Evolutionary conservation across 2,797 vertebrate genomes (phyloP).

Genomic region (Alauda arvensis): DNA sequence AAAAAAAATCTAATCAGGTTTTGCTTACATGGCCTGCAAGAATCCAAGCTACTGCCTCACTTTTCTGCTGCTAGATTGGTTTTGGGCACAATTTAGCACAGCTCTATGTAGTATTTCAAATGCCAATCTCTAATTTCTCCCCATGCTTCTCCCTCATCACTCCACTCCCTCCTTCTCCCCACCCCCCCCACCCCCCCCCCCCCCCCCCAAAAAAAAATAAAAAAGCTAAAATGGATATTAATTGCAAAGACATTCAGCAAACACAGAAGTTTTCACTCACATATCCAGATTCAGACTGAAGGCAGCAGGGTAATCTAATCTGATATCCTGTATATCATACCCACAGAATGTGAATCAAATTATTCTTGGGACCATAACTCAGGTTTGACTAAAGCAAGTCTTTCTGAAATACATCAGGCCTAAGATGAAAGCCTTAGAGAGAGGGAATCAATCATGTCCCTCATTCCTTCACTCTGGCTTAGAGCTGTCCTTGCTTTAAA

Average conservation of each 20-base stretch:
- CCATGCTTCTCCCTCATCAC: not conserved
- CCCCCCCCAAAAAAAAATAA: not conserved
- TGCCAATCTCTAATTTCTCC: not conserved
- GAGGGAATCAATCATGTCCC: not conserved
- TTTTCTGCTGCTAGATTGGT: not conserved
- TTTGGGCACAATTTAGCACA: not conserved
- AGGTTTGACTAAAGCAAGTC: not conserved
- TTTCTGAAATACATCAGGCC: constrained; percentile 16
- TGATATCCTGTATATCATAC: not conserved
- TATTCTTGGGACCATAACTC: not conserved
- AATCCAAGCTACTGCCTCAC: not conserved
- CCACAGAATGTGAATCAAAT: constrained; percentile 1
- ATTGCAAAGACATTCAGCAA: not conserved
- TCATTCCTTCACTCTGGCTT: not conserved
- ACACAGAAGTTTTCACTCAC: not conserved
- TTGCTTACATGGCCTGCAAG: constrained; percentile 30
- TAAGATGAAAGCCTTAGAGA: constrained; percentile 24
- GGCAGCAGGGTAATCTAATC: not conserved
- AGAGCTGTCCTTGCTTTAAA: not conserved
- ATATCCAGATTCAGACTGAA: not conserved
- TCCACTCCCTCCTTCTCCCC: accelerated
- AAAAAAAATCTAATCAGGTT: constrained; percentile 4
- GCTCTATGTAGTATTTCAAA: not conserved
- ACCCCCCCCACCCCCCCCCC: accelerated
- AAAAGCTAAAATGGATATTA: not conserved